These are phyloP conservation scores for Eurytoma adleriae DNA, from an alignment of 2,888 invertebrate species.

Conservation along the genomic window DNA sequence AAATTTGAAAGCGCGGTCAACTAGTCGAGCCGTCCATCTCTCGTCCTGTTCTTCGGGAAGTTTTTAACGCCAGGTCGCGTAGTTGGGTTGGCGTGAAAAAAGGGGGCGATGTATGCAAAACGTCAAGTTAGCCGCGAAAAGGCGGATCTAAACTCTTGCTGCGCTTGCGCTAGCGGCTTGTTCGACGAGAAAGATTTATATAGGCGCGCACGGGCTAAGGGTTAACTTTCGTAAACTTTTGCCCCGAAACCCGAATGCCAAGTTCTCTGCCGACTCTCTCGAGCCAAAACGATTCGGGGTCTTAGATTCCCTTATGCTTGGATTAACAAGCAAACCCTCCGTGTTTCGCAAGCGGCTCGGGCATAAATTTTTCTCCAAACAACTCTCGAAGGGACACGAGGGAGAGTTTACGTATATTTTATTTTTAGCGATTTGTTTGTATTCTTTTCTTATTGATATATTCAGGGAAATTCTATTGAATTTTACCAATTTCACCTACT, in stretches of 20 bases:
- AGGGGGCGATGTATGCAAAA: slow-evolving; percentile 48
- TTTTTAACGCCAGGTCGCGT: slow-evolving; percentile 36
- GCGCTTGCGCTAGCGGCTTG: slow-evolving; percentile 14
- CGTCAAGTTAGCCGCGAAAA: slow-evolving; percentile 44
- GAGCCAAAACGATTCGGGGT: slow-evolving; percentile 42
- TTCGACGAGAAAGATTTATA: slow-evolving; percentile 49
- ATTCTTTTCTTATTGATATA: not conserved
- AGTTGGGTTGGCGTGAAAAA: slow-evolving; percentile 1
- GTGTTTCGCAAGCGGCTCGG: not conserved
- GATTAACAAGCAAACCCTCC: slow-evolving; percentile 42
- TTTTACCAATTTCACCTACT: no score
- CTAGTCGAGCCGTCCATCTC: not conserved
- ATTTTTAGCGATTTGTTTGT: not conserved
- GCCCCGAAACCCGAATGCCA: slow-evolving; percentile 41
- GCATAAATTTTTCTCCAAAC: slow-evolving; percentile 16
- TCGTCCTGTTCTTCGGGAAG: not conserved
- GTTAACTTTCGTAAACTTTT: slow-evolving; percentile 53
- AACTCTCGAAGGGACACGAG: not conserved
- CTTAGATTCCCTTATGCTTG: slow-evolving; percentile 39
- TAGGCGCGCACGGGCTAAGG: slow-evolving; percentile 41
- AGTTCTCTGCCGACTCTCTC: slow-evolving; percentile 29
- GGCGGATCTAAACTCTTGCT: slow-evolving; percentile 47
- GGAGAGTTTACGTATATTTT: not conserved
- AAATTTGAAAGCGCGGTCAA: slow-evolving; percentile 19
- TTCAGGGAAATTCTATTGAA: not conserved